phyloP scores from a whole-genome alignment of 2,113 vertebrate genomes.

The Cyprinodon tularosa region DNA sequence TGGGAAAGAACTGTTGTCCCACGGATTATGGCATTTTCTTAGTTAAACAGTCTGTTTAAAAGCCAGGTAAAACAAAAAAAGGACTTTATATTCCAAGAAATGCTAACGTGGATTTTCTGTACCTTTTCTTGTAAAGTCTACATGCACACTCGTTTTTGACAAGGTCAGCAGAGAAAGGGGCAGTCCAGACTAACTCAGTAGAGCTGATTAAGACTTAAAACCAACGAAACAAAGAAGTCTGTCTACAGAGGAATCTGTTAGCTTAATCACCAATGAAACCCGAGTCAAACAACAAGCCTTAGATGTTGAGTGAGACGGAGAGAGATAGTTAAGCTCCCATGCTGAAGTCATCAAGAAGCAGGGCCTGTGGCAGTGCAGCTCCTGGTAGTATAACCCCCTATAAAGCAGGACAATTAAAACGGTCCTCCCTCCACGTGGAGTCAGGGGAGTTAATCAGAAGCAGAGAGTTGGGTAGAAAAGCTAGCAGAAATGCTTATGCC shows the following conservation, averaged over 20 bases:
- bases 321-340: slow-evolving; percentile 48
- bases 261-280: slow-evolving; percentile 42
- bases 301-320: slow-evolving; percentile 32
- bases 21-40: slow-evolving; percentile 57
- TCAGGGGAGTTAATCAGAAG: slow-evolving; percentile 66
- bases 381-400: slow-evolving; percentile 61
- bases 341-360: slow-evolving; percentile 61
- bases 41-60: slow-evolving; percentile 21
- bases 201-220: slow-evolving; percentile 15
- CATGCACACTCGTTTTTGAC: slow-evolving; percentile 55
- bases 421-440: slow-evolving; percentile 57
- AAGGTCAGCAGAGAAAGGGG: slow-evolving; percentile 35
- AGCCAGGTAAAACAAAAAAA: slow-evolving; percentile 11
- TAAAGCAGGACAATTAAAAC: slow-evolving; percentile 68
- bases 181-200: background rate
- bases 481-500: slow-evolving; percentile 48
- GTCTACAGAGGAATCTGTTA: slow-evolving; percentile 6
- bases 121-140: slow-evolving; percentile 34
- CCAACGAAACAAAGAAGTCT: background rate
- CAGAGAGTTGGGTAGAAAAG: slow-evolving; percentile 59
- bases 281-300: slow-evolving; percentile 29
- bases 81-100: slow-evolving; percentile 44
- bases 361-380: slow-evolving; percentile 57
- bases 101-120: slow-evolving; percentile 57
- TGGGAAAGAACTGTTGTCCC: slow-evolving; percentile 55